Evolutionary conservation across 2,113 vertebrate species (phyloP).

Genomic region (Microcebus ravelobensis): DNA sequence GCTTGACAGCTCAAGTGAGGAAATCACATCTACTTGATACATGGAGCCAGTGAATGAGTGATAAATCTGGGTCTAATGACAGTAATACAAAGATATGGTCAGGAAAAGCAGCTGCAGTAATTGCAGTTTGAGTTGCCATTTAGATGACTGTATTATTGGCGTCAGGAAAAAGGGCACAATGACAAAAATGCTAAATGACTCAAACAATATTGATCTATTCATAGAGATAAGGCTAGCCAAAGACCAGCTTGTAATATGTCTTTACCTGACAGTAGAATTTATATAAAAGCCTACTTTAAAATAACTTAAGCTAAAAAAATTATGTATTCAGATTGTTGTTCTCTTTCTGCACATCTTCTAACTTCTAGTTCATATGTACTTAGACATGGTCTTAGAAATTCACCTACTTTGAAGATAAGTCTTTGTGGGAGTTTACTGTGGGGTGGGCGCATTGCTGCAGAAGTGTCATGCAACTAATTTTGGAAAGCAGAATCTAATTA

Average conservation of each 20-base stretch:
- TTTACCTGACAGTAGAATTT: neutral
- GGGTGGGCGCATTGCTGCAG: accelerated
- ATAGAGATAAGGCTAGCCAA: neutral
- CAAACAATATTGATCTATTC: neutral
- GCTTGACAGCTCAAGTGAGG: neutral
- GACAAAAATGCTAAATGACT: neutral
- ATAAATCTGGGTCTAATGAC: neutral
- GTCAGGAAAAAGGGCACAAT: neutral
- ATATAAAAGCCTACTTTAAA: neutral
- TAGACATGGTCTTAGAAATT: neutral
- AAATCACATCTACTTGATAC: neutral
- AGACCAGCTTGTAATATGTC: neutral
- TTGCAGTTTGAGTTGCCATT: neutral
- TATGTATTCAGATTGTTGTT: neutral
- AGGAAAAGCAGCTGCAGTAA: neutral
- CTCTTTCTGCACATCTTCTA: neutral
- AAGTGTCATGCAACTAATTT: neutral
- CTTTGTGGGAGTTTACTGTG: neutral
- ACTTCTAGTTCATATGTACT: neutral
- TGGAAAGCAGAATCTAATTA: neutral
- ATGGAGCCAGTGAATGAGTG: neutral
- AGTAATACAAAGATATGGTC: neutral
- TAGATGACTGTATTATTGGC: neutral
- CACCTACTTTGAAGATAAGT: neutral
- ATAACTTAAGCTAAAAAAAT: neutral